Base-by-base conservation (phyloP, 2,113 vertebrate genomes). In the Corydoras sp. region DNA sequence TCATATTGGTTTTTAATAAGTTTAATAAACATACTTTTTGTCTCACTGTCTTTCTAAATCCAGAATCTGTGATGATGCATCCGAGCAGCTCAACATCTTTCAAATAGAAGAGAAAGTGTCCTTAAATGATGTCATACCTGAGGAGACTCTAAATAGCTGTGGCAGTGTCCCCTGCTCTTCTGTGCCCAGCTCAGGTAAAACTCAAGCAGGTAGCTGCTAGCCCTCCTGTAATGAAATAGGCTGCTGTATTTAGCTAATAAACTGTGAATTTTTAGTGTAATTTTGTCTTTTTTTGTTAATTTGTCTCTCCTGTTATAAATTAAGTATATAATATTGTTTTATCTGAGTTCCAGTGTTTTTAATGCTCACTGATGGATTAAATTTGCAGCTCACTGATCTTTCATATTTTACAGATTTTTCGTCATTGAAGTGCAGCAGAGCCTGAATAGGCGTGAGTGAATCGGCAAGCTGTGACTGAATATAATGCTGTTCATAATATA, bases 21-120 rank as follows among this genome's bases (percentile, higher is more conserved):
- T 43, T 43, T 8, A 43, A 43, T 43, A 43, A 43, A 43, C 7
- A 8, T 43, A 43, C 35, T 43, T 43, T 43, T 8, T 43, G 35
- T 43, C 35, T 43, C 51, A 53, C 51, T 53, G 51, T 11, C 56
- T 10, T 58, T 63, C 9, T 62, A 18, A 62, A 9, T 2, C 53
- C 79, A 98, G 96, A 81, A 98, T 99, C 86, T 94, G 94, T 2
- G 95, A 98, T 12, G 92, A 90, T 1, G 87, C 90, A 80, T 88
- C 87, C 10, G 97, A 96, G 76, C 92, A 96, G 79, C 85, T 89
- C 64, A 93, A 95, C 83, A 85, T 97, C 86, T 99, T 99, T 88
- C 90, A 98, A 81, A 89, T 98, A 82, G 97, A 98, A 79, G 94
- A 93, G 79, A 84, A 95, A 77, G 92, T 95, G 69, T 87, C 91